A percentile compares a stretch with the other conserved stretches of the same genome.
Conservation (phyloP, 1,140 invertebrate species). For the Papilio aristodemus region DNA sequence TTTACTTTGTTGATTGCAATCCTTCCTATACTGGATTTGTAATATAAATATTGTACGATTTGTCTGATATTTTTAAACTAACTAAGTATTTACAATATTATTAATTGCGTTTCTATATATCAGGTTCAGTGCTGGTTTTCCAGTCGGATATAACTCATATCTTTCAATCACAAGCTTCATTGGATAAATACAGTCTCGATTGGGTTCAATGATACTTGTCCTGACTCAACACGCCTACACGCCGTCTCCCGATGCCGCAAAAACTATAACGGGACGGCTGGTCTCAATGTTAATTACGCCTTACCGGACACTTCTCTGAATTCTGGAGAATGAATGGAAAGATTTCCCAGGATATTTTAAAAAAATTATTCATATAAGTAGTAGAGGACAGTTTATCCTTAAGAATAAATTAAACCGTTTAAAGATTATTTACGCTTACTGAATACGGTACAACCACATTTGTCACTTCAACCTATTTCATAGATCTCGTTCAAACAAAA, state of each 20-base stretch:
- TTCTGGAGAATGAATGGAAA: not conserved
- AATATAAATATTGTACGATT: too few species aligned
- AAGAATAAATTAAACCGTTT: not conserved
- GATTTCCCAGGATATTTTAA: not conserved
- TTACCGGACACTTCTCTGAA: slow-evolving; percentile 18
- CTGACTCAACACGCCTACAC: slow-evolving; percentile 23
- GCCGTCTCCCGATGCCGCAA: slow-evolving; percentile 21
- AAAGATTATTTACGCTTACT: not conserved
- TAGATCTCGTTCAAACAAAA: too few species aligned
- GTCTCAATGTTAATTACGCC: slow-evolving; percentile 15
- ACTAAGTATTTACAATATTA: too few species aligned
- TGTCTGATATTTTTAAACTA: too few species aligned
- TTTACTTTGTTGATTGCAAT: too few species aligned
- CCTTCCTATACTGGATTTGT: too few species aligned
- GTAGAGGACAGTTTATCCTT: not conserved
- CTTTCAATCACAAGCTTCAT: slow-evolving; percentile 12
- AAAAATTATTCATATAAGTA: not conserved
- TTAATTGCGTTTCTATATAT: too few species aligned
- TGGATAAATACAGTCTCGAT: slow-evolving; percentile 1
- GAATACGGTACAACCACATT: not conserved
- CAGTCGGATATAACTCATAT: not conserved
- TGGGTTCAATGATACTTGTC: slow-evolving; percentile 27
- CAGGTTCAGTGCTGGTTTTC: not conserved
- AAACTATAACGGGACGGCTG: slow-evolving; percentile 27
- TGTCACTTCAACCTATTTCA: not conserved